Evolutionary conservation across 2,888 invertebrate genomes (phyloP), one percentile per base, ranked within the genome.

Genomic region (Arge pagana): DNA sequence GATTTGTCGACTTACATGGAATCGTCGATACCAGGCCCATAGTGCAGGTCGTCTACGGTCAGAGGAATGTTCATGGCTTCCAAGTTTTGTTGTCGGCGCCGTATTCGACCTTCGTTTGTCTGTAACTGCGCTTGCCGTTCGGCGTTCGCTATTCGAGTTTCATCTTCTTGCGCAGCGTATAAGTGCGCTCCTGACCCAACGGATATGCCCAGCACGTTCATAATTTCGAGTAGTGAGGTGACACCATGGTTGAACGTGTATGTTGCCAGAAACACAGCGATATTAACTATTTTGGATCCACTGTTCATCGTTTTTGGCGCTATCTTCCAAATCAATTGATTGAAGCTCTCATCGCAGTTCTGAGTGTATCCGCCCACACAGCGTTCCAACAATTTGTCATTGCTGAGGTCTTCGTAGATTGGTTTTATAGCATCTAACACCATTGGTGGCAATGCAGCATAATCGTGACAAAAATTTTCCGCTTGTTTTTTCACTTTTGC

Each of bases 291-390:
- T 6, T 11, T 23, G 8, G 23, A 15, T 5, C 39, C 39, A 21
- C 39, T 23, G 11, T 39, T n/a, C 39, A 8, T 21, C 21, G 21
- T 19, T 39, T 39, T 39, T 6, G 39, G 39, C 21, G 7, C 21
- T 23, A 0, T 3, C 21, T n/a, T 13, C 39, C 39, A 39, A 13
- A 39, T 19, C 23, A 23, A 23, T 23, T 19, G 5, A 37, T 37
- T 37, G 11, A 37, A 21, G n/a, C 11, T 21, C 37, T 37, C 37
- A 37, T 37, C 21, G 21, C 23, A 21, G 37, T 37, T 37, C 21
- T 37, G 37, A 21, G 37, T 37, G 37, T 37, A 37, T 19, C 21
- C 37, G 6, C 37, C 37, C 23, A 37, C 21, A 37, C 37, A 39
- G 19, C 39, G 11, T 23, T 39, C 23, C 23, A 39, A 23, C 39